Evolutionary conservation across 1,140 invertebrate genomes (phyloP), one percentile per base, ranked within the genome.

Genomic region (Zaprionus taronus): DNA sequence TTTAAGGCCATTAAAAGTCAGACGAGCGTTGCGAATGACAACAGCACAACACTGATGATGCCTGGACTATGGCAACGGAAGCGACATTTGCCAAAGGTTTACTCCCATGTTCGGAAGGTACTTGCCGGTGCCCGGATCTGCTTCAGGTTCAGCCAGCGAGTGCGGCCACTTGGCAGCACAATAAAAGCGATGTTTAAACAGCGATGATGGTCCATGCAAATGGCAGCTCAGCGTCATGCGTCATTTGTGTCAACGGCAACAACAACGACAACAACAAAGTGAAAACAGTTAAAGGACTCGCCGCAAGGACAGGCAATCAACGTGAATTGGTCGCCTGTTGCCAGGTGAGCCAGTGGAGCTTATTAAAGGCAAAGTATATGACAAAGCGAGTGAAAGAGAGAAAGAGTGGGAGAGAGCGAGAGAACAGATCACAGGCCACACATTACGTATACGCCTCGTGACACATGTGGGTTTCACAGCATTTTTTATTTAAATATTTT

Each of bases 171-270:
- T 69, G 44, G 20, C 41, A 66, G 38, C 38, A 76, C 65, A 80
- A 77, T 77, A 82, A 78, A 67, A 66, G 41, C 31, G 57, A 74
- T 74, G 58, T 78, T 78, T 79, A 85, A 82, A 82, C 76, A 58
- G 61, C 72, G 38, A 55, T 78, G 36, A 72, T 67, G 44, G 61
- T 56, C 55, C 73, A 83, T 77, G 67, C 72, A 77, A 86, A 87
- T 86, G 72, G 66, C 77, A 77, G 77, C 80, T 77, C 62, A 64
- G 83, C 58, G 82, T 81, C 83, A 80, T 73, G 83, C 83, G 77
- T 86, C 79, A 85, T 85, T 85, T 82, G 70, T 41, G 77, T 57
- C 73, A 64, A 69, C 66, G 62, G 55, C 9, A 61, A 17, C 61
- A 44, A 49, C 44, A 61, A 67, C 31, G 26, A 58, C 62, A 66